Evolutionary conservation across 2,797 vertebrate genomes (phyloP), one percentile per base, ranked within the genome.

Genomic region (Clamator glandarius): DNA sequence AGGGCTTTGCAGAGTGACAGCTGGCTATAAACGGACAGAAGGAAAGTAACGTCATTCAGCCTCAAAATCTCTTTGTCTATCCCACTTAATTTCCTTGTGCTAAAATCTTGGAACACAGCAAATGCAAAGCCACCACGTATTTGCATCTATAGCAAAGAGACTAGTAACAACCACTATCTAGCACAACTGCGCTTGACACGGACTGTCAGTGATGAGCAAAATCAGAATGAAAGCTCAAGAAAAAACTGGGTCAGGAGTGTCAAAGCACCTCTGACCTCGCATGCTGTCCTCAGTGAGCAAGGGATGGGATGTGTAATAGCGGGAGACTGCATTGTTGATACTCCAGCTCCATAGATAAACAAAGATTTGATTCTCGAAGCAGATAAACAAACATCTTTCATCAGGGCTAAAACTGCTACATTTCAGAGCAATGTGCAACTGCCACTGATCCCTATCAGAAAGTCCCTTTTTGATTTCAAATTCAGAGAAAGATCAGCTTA

Each of bases 21-120:
- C 92, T 95, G 94, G 90, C 81, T 87, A 67, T 78, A 93, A 89
- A 69, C 4, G 25, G 93, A 87, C 87, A 94, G 92, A 95, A 93
- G 87, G 89, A 95, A 87, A 78, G 54, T 35, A 66, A 72, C 42
- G 33, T 92, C 87, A 91, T 68, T 76, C 84, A 69, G 73, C 55
- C 82, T 89, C 29, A 0, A 92, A 93, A 94, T 89, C 90, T 73
- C 29, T 0, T 20, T 72, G 68, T 78, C 82, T 69, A 78, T 59
- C 78, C 94, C 79, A 55, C 58, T 93, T 90, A 21, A 84, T 94
- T 88, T 88, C 80, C 88, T 86, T 63, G 57, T 79, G 85, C 63
- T 76, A 84, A 86, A 74, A 76, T 73, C 89, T 57, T 90, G 52
- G 48, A 89, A 84, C 63, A 86, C 12, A 33, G 51, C n/a, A 81